phyloP scores from a whole-genome alignment of 2,113 vertebrate genomes.

The Zosterops borbonicus region DNA sequence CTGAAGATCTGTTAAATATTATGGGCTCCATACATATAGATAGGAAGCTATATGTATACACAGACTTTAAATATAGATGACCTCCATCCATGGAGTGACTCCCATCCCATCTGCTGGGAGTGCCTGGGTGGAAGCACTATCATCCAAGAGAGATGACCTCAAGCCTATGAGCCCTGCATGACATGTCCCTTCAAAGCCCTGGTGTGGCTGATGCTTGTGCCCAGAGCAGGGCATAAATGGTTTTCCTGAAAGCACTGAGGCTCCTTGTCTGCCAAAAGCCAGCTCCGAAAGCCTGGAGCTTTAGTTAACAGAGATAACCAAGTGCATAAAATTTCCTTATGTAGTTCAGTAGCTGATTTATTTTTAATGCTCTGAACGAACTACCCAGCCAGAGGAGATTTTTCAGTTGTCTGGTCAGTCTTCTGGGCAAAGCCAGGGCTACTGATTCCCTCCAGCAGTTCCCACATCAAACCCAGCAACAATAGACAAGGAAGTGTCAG shows the following conservation, averaged over 20 bases:
- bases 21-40: neutral
- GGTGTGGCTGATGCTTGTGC: rapidly evolving
- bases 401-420: constrained; percentile 8
- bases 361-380: neutral
- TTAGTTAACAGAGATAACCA: neutral
- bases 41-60: neutral
- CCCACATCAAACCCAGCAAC: neutral
- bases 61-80: neutral
- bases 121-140: neutral
- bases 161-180: neutral
- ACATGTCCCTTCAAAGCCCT: neutral
- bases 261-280: neutral
- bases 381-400: neutral
- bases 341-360: constrained; percentile 6
- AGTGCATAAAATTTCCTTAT: constrained; percentile 4
- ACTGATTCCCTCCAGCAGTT: neutral
- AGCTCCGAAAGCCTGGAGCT: neutral
- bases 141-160: neutral
- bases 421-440: neutral
- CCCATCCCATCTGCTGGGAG: neutral
- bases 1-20: neutral
- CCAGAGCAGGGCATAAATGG: neutral
- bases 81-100: neutral
- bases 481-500: constrained; percentile 66
- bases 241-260: neutral